Base-by-base conservation (phyloP, 2,797 vertebrate genomes). In the Trachops cirrhosus region DNA sequence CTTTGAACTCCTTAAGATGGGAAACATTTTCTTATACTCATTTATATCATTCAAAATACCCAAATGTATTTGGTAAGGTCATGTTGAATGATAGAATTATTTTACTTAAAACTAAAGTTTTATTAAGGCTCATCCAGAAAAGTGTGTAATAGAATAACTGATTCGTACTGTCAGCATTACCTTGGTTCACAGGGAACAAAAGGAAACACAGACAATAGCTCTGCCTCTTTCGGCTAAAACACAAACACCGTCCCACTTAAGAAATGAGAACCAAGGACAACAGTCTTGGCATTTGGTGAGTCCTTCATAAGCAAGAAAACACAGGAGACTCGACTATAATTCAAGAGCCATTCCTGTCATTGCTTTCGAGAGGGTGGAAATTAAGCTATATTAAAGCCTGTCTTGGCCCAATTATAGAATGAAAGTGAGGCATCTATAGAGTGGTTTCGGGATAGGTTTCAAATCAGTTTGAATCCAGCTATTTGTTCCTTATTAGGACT, bases 401-500 rank as follows among this genome's bases (percentile, higher is more conserved):
- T 74, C 86, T 86, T 88, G 86, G 88, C 62, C 62, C 84, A 95
- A 93, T 96, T 95, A 95, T 80, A 82, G 84, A 88, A 93, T 57
- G 68, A 94, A 70, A 96, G 90, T n/a, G 78, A 94, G 78, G 86
- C 39, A 84, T 96, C 97, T 94, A 95, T 92, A 95, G 97, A 94
- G 95, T 84, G 77, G 32, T 86, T 97, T 95, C 39, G 92, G 97
- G 96, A 95, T 90, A 95, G 95, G 95, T 96, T 97, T 97, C 91
- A 94, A 97, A 98, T 94, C 95, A 95, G 92, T 92, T 96, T 97
- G 97, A 94, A 87, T 96, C 77, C 96, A 93, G 82, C 87, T 86
- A 86, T 94, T 96, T 96, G 94, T 89, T 89, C 84, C 94, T 94
- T 95, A 93, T 96, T 95, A 96, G 80, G 93, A 96, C 96, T 96